phyloP scores from a whole-genome alignment of 1,140 invertebrate species.

The Diachasmimorpha longicaudata region DNA sequence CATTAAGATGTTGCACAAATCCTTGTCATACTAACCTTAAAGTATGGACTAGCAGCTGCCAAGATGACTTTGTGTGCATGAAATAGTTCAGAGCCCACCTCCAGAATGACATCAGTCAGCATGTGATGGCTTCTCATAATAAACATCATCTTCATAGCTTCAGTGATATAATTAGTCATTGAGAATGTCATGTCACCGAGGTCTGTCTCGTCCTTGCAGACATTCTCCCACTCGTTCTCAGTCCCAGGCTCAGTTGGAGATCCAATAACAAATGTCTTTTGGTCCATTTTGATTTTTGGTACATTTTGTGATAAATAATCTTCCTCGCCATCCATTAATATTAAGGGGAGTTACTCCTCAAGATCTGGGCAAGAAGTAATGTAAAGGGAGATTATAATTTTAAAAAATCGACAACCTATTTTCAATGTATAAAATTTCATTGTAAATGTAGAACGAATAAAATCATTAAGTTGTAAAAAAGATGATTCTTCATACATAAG shows the following conservation, averaged over 20 bases:
- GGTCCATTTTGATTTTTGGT: slow-evolving; percentile 31
- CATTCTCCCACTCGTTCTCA: slow-evolving; percentile 47
- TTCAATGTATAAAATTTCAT: no score
- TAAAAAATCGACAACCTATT: no score
- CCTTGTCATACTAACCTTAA: slow-evolving; percentile 70
- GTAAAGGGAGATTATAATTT: no score
- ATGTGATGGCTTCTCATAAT: slow-evolving; percentile 88
- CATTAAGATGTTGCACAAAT: background rate
- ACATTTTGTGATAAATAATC: slow-evolving; percentile 45
- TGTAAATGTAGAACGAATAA: no score
- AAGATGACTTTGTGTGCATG: slow-evolving; percentile 91
- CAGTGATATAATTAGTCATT: slow-evolving; percentile 83
- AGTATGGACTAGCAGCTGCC: slow-evolving; percentile 93
- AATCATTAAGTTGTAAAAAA: no score
- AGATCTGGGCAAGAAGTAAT: background rate
- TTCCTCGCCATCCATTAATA: slow-evolving; percentile 58
- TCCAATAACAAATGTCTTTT: slow-evolving; percentile 30
- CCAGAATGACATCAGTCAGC: slow-evolving; percentile 87
- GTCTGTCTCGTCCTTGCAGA: slow-evolving; percentile 59
- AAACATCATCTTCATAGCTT: slow-evolving; percentile 88
- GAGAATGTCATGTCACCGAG: slow-evolving; percentile 85
- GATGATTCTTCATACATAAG: no score
- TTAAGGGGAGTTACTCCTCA: background rate
- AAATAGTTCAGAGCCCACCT: slow-evolving; percentile 85
- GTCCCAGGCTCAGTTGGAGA: slow-evolving; percentile 33